Base-by-base conservation (phyloP, 1,140 invertebrate species). In the Drosophila obscura region DNA sequence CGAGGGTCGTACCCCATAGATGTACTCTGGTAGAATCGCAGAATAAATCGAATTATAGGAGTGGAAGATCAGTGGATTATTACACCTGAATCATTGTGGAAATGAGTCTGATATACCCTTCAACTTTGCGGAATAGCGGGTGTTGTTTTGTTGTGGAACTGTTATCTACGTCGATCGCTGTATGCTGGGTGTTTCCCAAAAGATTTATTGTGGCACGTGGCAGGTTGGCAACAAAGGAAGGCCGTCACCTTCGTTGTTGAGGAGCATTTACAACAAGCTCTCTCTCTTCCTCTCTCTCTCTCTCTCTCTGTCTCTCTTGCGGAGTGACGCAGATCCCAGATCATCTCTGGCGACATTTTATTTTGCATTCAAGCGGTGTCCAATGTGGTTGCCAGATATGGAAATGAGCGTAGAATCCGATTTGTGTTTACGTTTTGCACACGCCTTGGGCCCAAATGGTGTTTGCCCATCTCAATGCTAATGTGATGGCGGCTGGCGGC, bases 361-460 rank as follows among this genome's bases (percentile, higher is more conserved):
- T 31, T 31, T 8, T 3, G 63, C 15, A 8, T 22, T 41, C 35
- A 39, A 4, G 35, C 11, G 35, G 4, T 11, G 35, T 13, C 9
- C 35, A 4, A 4, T 39, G 35, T 4, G 35, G 35, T 13, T 13
- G 45, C 45, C 64, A 35, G 35, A 13, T 43, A 50, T 39, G 35
- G 35, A 11, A 39, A 39, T 13, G 35, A 39, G 35, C 4, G 31
- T 35, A 35, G 31, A 35, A 35, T 11, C 31, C 31, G 31, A n/a
- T 53, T 19, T 9, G 65, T 66, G 49, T 68, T 69, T 68, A 68
- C 66, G 64, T 69, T 69, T 69, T 69, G 66, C 64, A 71, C 65
- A 69, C 35, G 64, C 43, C 31, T 68, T 57, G 49, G 41, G 51
- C 64, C 64, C 69, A 69, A 71, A 58, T 57, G 31, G 51, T 53